Conservation (phyloP, 2,113 vertebrate species). For the Tenebrosternarchus preto region DNA sequence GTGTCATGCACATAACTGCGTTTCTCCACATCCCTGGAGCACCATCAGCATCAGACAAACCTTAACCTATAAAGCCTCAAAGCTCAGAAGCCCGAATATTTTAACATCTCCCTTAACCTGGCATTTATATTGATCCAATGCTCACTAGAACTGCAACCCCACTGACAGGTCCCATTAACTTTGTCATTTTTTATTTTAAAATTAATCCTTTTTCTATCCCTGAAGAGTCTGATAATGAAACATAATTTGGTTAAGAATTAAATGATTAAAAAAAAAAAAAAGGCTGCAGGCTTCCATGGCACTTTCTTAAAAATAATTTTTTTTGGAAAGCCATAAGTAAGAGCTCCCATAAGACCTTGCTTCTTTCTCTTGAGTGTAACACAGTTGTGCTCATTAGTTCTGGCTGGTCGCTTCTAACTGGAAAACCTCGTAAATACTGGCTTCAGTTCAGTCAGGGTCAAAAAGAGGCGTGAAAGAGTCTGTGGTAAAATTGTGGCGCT, state of each 20-base stretch:
- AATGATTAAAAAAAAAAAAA: too few relatives aligned
- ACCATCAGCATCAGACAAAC: too few relatives aligned
- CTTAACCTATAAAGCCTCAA: background rate
- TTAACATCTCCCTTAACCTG: too few relatives aligned
- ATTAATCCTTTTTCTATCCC: too few relatives aligned
- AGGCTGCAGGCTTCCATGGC: background rate
- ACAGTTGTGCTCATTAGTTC: conserved; percentile 1
- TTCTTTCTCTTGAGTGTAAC: background rate
- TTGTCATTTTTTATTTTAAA: too few relatives aligned
- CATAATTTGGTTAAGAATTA: too few relatives aligned
- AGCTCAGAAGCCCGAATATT: background rate
- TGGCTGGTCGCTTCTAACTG: background rate
- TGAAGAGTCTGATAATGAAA: too few relatives aligned
- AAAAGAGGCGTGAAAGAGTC: background rate
- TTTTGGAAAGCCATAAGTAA: background rate
- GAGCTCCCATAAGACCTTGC: background rate
- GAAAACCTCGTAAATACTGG: background rate
- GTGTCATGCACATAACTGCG: background rate
- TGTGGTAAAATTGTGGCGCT: background rate
- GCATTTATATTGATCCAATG: too few relatives aligned
- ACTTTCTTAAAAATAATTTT: background rate
- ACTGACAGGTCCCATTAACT: too few relatives aligned
- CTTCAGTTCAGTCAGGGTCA: conserved; percentile 5
- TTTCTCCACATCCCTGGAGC: background rate
- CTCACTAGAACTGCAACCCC: too few relatives aligned